These are phyloP conservation scores for Agriopis aurantiaria DNA, from an alignment of 2,888 invertebrate genomes.

Conservation along the genomic window DNA sequence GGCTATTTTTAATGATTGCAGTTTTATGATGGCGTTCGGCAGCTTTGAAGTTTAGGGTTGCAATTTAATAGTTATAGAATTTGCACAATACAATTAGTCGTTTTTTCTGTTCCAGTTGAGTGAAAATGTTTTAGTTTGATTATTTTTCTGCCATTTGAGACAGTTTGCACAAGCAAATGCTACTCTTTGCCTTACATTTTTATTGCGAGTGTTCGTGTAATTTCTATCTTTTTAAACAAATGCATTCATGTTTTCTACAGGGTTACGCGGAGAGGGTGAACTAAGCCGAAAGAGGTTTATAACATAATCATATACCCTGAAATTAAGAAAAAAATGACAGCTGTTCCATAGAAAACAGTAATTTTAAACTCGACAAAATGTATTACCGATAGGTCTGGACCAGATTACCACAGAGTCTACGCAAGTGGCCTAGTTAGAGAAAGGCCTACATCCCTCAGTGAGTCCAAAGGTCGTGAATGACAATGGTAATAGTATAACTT, in stretches of 20 bases:
- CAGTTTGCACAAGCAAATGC: no score
- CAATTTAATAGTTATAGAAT: constrained; percentile 46
- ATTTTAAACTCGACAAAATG: no score
- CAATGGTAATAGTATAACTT: neutral
- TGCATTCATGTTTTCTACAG: no score
- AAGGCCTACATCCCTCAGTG: neutral
- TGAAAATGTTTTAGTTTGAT: constrained; percentile 4
- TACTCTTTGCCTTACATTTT: no score
- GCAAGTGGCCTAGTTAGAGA: neutral
- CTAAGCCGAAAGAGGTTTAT: no score
- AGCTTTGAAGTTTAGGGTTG: constrained; percentile 56
- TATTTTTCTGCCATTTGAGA: neutral
- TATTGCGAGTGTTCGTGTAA: no score
- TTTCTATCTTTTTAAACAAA: neutral
- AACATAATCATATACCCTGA: no score
- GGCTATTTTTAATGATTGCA: constrained; percentile 42
- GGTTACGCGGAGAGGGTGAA: no score
- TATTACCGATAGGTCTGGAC: no score
- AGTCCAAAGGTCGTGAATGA: neutral
- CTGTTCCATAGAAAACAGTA: no score
- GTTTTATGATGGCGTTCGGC: constrained; percentile 33
- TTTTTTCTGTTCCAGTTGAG: neutral
- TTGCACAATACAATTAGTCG: constrained; percentile 35
- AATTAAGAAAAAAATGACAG: no score
- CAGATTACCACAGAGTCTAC: no score